Evolutionary conservation across 2,113 vertebrate species (phyloP).

Genomic region (Pomatorhinus ruficollis): DNA sequence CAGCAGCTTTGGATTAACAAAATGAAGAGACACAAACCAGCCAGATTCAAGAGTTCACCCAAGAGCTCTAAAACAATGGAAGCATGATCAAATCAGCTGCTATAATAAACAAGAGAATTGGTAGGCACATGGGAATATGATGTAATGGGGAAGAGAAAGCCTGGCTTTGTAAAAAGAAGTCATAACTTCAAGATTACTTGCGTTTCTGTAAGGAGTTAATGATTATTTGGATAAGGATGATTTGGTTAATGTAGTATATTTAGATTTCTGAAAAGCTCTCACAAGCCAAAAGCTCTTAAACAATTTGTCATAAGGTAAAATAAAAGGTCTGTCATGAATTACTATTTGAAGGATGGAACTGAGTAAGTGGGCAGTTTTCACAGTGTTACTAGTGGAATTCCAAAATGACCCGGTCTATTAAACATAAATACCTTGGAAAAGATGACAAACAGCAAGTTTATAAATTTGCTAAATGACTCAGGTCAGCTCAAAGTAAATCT

Average conservation of each 20-base stretch:
- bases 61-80: slow-evolving; percentile 20
- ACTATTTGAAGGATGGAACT: neutral
- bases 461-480: neutral
- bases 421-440: neutral
- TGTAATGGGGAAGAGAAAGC: slow-evolving; percentile 5
- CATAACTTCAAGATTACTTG: neutral
- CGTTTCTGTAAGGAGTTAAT: neutral
- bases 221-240: slow-evolving; percentile 49
- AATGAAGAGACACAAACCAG: neutral
- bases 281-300: slow-evolving; percentile 29
- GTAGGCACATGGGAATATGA: neutral
- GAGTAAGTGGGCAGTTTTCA: neutral
- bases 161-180: slow-evolving; percentile 6
- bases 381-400: neutral
- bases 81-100: slow-evolving; percentile 17
- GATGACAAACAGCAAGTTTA: neutral
- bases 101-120: slow-evolving; percentile 35
- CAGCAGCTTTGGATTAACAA: neutral
- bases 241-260: slow-evolving; percentile 35
- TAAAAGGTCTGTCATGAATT: neutral
- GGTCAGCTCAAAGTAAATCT: neutral
- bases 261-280: slow-evolving; percentile 13
- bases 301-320: slow-evolving; percentile 33
- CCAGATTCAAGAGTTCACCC: neutral
- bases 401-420: neutral